Conservation (phyloP, 1,140 invertebrate species). For the Zophobas morio region DNA sequence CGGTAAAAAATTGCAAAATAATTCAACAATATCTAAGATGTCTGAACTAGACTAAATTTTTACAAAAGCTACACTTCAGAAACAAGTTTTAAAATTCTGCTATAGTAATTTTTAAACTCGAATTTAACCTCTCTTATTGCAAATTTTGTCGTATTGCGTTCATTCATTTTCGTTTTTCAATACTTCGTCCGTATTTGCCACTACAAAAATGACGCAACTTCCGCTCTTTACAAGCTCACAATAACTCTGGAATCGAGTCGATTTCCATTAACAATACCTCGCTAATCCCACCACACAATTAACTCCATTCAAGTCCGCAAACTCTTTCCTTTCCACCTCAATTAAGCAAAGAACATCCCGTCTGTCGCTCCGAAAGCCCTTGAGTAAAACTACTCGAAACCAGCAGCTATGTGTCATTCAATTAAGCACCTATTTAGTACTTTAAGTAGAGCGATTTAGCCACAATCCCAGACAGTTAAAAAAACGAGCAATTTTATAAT, state of each 20-base stretch:
- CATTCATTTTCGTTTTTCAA: too few species aligned
- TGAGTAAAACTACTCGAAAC: conserved; percentile 20
- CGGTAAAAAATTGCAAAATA: too few species aligned
- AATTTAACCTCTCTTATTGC: too few species aligned
- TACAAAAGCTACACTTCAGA: too few species aligned
- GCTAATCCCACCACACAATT: background rate
- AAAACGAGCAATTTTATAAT: conserved; percentile 40
- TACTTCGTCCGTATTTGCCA: too few species aligned
- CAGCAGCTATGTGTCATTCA: conserved; percentile 44
- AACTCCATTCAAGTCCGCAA: background rate
- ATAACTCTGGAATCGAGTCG: background rate
- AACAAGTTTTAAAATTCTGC: too few species aligned
- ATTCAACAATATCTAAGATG: too few species aligned
- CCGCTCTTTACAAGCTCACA: background rate
- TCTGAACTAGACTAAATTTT: too few species aligned
- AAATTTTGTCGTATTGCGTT: too few species aligned
- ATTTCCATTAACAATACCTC: background rate
- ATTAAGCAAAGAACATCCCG: background rate
- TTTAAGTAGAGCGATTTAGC: conserved; percentile 33
- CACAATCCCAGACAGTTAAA: conserved; percentile 21
- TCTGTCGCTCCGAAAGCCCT: background rate
- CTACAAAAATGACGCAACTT: too few species aligned
- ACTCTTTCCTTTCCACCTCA: background rate
- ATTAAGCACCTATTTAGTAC: conserved; percentile 43
- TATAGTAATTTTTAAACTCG: too few species aligned